A percentile compares a stretch with the other conserved stretches of the same genome.
phyloP scores from a whole-genome alignment of 1,140 invertebrate species.

The Orchesella cincta region DNA sequence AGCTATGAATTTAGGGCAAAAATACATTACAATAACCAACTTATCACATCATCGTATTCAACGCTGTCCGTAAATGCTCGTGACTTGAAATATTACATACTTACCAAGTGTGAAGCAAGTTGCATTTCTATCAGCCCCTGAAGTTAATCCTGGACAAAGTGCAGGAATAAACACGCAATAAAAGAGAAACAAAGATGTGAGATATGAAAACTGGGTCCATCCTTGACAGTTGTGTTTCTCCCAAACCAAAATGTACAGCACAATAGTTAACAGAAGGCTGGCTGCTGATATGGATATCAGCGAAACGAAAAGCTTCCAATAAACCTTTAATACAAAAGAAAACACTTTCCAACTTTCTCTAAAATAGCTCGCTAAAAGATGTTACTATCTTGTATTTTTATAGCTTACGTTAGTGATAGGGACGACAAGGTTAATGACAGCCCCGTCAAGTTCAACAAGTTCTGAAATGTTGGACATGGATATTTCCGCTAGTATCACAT shows the following conservation, averaged over 20 bases:
- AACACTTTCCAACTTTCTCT: no score
- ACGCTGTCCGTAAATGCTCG: no score
- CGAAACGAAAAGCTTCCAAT: neutral
- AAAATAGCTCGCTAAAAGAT: no score
- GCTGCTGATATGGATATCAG: neutral
- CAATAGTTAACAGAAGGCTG: neutral
- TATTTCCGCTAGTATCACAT: no score
- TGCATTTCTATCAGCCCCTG: neutral
- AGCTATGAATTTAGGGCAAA: neutral
- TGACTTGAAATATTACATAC: neutral
- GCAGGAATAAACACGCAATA: conserved; percentile 7
- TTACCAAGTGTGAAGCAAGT: neutral
- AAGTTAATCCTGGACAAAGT: conserved; percentile 1
- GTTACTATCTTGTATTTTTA: no score
- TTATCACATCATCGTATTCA: no score
- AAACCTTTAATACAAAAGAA: neutral
- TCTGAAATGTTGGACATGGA: no score
- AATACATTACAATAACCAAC: neutral
- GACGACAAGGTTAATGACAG: no score
- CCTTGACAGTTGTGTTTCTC: neutral
- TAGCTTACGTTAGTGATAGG: no score
- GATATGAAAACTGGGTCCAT: conserved; percentile 23
- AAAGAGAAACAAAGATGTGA: neutral
- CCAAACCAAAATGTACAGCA: neutral
- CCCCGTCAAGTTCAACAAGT: no score